Evolutionary conservation across 2,797 vertebrate species (phyloP), one percentile per base, ranked within the genome.

Genomic region (Onychomys torridus): DNA sequence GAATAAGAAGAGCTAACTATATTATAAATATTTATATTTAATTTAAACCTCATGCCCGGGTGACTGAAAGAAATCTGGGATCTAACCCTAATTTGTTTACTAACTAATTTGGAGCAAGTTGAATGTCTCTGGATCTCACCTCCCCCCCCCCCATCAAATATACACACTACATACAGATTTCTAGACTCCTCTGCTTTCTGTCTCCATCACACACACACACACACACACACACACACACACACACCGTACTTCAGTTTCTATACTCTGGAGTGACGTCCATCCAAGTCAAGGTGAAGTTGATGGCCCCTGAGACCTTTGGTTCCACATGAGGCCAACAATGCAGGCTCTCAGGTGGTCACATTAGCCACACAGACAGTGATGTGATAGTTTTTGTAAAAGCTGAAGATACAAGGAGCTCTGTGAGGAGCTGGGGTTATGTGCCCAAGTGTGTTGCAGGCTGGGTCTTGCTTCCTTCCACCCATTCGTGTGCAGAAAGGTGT

Each of bases 341-440:
- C 43, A 57, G 16, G 14, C 5, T 21, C 21, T 21, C 21, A 7
- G 9, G 17, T 17, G 13, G 16, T 16, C 63, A 40, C 0, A 3
- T 29, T 21, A 83, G 76, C 23, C 25, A 57, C 29, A 4, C 0
- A 40, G 67, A 61, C 9, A 19, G 1, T 19, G 8, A 25, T 27
- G 5, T 5, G 1, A 23, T 52, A 19, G 69, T 67, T 63, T 76
- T 78, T 27, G 59, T n/a, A 55, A 90, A 92, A 43, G 4, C 6
- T 21, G 11, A 46, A 46, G 40, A 6, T 32, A 40, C 17, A 16
- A 55, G 67, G 21, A 7, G 46, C 43, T 77, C 43, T 59, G 40
- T 8, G 43, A 21, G n/a, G 19, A 10, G 5, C 34, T 4, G n/a
- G n/a, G 23, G 7, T 11, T 5, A 0, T 3, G 0, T 0, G 19